Evolutionary conservation across 2,113 vertebrate species (phyloP).

Genomic region (Centropus unirufus): DNA sequence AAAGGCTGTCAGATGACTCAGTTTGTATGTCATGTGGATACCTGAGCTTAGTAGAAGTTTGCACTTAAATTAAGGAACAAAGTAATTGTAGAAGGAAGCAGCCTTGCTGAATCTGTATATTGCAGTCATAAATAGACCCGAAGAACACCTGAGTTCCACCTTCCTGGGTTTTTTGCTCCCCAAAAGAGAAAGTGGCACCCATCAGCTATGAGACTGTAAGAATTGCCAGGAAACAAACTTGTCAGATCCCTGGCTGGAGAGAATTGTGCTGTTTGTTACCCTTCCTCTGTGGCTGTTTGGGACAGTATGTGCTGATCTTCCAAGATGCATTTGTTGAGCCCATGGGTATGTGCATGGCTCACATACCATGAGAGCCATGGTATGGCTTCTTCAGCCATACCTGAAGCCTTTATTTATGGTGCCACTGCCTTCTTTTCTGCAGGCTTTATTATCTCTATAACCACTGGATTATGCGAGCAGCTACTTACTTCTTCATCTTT

Average conservation of each 20-base stretch:
- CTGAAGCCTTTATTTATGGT: background rate
- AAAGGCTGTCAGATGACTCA: background rate
- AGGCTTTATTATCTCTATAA: conserved; percentile 91
- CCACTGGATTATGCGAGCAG: conserved; percentile 81
- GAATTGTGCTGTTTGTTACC: background rate
- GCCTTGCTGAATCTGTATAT: background rate
- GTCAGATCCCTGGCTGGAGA: background rate
- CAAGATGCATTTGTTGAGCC: background rate
- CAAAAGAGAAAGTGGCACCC: background rate
- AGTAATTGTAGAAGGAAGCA: background rate
- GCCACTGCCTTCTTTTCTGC: background rate
- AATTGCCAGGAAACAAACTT: background rate
- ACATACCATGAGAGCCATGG: too few relatives aligned
- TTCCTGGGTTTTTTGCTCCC: background rate
- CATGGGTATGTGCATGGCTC: background rate
- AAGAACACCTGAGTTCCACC: background rate
- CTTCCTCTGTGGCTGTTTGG: background rate
- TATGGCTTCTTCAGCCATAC: too few relatives aligned
- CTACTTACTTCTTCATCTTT: conserved; percentile 88
- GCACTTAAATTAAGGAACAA: background rate
- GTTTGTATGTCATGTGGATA: background rate
- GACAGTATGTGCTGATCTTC: background rate
- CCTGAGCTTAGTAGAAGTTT: background rate
- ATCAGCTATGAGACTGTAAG: background rate
- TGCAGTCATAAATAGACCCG: background rate